Evolutionary conservation across 2,113 vertebrate species (phyloP), one percentile per base, ranked within the genome.

Genomic region (Loxodonta africana): DNA sequence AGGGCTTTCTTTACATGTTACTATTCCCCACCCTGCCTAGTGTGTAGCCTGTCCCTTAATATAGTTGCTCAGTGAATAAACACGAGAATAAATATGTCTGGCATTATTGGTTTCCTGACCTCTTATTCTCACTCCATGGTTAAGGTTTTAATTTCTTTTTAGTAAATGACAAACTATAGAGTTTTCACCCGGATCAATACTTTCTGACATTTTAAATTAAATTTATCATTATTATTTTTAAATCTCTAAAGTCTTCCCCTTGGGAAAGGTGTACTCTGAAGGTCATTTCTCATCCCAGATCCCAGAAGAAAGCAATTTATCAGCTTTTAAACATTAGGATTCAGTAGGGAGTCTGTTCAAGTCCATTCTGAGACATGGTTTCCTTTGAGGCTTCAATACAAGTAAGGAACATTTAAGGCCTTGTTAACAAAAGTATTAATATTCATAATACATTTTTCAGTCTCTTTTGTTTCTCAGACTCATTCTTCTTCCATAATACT

Each of bases 361-460:
- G 71, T 95, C 60, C 92, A 46, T 78, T 85, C 85, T 21, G 84
- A 83, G 77, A 80, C 48, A 60, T 1, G n/a, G 85, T 9, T 92
- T 90, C 81, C 84, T 97, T 71, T 73, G 88, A 80, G 67, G 67
- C 33, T 87, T 95, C 48, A 28, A 15, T 41, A 57, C 41, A 53
- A 91, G 90, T 60, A 82, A 93, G 65, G 9, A 65, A 78, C 60
- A 15, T 71, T 46, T 71, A 41, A 94, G 69, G 80, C 46, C 80
- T 93, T 90, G 60, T 76, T 93, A 92, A 94, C 53, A 62, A 74
- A 69, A 83, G 7, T 86, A 80, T 92, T 91, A 95, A 93, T 93
- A 88, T 93, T 93, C 73, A 37, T 82, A 94, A 65, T n/a, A 60
- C 26, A 91, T 23, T 17, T 20, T 12, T 62, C 62, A 33, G 48